These are phyloP conservation scores for Percopsis omiscomaycus DNA, from an alignment of 2,797 vertebrate genomes.

Conservation along the genomic window DNA sequence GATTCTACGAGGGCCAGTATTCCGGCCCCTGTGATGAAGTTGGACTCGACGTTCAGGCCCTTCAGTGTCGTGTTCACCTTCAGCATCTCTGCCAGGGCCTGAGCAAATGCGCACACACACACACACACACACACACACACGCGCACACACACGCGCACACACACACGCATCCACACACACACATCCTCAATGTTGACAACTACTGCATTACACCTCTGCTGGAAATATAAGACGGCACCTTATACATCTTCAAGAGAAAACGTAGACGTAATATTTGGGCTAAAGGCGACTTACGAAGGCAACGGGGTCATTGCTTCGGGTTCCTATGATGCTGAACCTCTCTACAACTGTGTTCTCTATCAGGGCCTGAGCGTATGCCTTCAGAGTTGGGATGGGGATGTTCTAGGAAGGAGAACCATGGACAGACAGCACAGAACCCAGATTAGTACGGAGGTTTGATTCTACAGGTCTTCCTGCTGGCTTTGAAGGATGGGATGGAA, in stretches of 20 bases:
- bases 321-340: slow-evolving; percentile 94
- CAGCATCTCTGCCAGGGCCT: slow-evolving; percentile 95
- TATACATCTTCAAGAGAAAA: no score
- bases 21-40: slow-evolving; percentile 94
- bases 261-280: neutral
- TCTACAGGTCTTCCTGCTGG: no score
- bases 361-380: slow-evolving; percentile 89
- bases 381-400: slow-evolving; percentile 90
- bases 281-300: slow-evolving; percentile 83
- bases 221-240: no score
- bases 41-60: slow-evolving; percentile 94
- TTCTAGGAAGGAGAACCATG: slow-evolving; percentile 76
- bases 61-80: slow-evolving; percentile 89
- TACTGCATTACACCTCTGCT: no score
- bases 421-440: neutral
- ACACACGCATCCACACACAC: no score
- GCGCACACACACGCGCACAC: no score
- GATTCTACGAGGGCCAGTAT: slow-evolving; percentile 86
- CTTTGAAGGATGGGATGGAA: no score
- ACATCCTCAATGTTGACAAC: no score
- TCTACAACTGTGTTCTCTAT: slow-evolving; percentile 88
- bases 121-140: no score
- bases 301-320: slow-evolving; percentile 93
- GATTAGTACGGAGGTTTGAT: no score
- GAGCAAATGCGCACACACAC: slow-evolving; percentile 33